A percentile compares a stretch with the other conserved stretches of the same genome.
Conservation (phyloP, 2,888 invertebrate genomes). For the Pardosa pseudoannulata region DNA sequence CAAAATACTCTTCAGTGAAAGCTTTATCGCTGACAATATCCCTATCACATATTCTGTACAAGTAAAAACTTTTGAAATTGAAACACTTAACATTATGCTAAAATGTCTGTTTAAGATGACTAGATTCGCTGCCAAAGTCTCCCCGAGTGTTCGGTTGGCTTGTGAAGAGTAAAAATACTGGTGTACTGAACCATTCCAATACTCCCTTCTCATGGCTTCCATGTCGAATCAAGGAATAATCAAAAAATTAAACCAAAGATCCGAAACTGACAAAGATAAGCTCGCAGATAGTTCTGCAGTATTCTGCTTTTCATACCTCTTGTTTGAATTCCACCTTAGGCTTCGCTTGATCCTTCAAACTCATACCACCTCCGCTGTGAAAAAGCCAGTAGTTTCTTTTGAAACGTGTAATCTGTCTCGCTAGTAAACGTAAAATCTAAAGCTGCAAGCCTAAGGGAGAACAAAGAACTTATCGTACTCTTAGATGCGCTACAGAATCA, state of each 20-base stretch:
- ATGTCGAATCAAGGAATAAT: no score
- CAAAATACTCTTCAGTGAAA: neutral
- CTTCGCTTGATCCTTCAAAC: neutral
- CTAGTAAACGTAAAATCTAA: neutral
- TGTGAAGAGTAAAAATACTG: slow-evolving; percentile 4
- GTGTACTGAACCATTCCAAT: neutral
- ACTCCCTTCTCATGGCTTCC: neutral
- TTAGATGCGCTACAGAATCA: slow-evolving; percentile 13
- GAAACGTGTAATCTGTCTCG: slow-evolving; percentile 2
- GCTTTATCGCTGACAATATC: neutral
- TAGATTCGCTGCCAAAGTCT: no score
- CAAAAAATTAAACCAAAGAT: neutral
- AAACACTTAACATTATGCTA: neutral
- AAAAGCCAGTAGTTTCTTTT: neutral
- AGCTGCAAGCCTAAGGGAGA: neutral
- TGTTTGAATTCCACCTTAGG: neutral
- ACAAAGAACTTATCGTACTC: slow-evolving; percentile 5
- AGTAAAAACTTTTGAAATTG: neutral
- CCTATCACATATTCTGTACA: neutral
- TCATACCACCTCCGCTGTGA: neutral
- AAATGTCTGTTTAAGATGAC: neutral
- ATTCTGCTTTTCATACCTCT: neutral
- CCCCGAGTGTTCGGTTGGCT: neutral
- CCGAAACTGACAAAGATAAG: neutral
- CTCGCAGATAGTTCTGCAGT: neutral